A percentile compares a stretch with the other conserved stretches of the same genome.
Evolutionary conservation across 1,140 invertebrate species (phyloP).

Genomic region (roundworm (Caenorhabditis elegans)): DNA sequence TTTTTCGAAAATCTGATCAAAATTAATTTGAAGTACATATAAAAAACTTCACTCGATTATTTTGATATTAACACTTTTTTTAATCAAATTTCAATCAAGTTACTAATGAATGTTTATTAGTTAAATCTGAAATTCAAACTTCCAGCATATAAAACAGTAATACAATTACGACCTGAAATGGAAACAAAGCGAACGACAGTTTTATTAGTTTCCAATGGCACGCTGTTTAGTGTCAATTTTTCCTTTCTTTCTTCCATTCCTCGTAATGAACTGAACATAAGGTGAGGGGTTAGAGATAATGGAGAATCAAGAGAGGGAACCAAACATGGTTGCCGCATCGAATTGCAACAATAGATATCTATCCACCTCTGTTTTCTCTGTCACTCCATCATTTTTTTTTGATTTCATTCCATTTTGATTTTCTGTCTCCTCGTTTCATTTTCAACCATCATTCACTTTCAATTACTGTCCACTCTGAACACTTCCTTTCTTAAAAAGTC

Average conservation of each 20-base stretch:
- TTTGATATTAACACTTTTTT: too few relatives aligned
- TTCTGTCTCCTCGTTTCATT: too few relatives aligned
- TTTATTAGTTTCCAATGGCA: not conserved
- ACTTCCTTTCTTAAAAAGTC: not conserved
- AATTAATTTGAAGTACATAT: too few relatives aligned
- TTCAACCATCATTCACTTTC: not conserved
- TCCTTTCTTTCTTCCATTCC: not conserved
- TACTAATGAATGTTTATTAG: too few relatives aligned
- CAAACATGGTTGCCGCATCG: not conserved
- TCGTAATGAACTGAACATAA: not conserved
- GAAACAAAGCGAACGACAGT: conserved; percentile 8
- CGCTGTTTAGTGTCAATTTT: not conserved
- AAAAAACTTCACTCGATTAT: too few relatives aligned
- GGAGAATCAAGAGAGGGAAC: not conserved
- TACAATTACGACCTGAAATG: not conserved
- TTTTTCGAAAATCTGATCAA: too few relatives aligned
- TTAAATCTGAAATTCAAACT: not conserved
- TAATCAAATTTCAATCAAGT: too few relatives aligned
- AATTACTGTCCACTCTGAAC: not conserved
- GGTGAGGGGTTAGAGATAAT: not conserved
- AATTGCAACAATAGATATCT: conserved; percentile 9
- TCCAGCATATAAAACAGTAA: not conserved
- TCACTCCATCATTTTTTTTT: not conserved
- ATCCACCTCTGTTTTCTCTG: not conserved
- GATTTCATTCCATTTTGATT: not conserved